Percentiles rank a stretch among this genome's conserved stretches.
phyloP scores from a whole-genome alignment of 2,797 vertebrate species.

The Enteromius mattozi region DNA sequence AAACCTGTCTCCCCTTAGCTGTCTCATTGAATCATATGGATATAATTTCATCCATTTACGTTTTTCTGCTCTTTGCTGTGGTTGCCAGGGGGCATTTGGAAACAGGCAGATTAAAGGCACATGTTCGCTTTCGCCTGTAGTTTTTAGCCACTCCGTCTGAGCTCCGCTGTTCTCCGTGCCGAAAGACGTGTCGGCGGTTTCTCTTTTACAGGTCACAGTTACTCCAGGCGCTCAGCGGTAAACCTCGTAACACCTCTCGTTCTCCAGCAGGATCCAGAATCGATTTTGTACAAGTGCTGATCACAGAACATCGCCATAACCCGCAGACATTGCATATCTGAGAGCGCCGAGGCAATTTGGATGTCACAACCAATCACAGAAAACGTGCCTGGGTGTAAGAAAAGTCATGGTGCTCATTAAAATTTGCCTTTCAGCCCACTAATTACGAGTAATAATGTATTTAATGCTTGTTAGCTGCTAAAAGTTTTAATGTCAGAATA shows the following conservation, averaged over 20 bases:
- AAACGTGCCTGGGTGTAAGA: conserved; percentile 62
- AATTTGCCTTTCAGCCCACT: conserved; percentile 53
- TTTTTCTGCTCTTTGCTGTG: conserved; percentile 85
- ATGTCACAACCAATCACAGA: conserved; percentile 62
- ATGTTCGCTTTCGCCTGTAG: conserved; percentile 80
- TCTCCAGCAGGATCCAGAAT: conserved; percentile 42
- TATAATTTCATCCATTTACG: conserved; percentile 88
- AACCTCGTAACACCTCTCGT: conserved; percentile 52
- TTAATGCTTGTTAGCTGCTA: conserved; percentile 69
- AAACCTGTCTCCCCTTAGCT: conserved; percentile 85
- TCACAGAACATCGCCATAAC: conserved; percentile 31
- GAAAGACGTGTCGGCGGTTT: conserved; percentile 82
- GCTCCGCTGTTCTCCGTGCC: conserved; percentile 75
- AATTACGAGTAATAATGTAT: conserved; percentile 72
- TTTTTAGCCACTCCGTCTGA: conserved; percentile 75
- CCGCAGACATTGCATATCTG: conserved; percentile 55
- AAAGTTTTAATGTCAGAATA: conserved; percentile 65
- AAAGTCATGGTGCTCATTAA: conserved; percentile 57
- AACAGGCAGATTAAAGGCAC: conserved; percentile 84
- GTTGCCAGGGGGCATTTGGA: conserved; percentile 87
- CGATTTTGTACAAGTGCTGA: conserved; percentile 40
- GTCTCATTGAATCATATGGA: conserved; percentile 88
- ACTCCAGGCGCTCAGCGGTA: conserved; percentile 56
- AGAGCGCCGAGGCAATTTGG: conserved; percentile 63
- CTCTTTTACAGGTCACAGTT: conserved; percentile 71